Evolutionary conservation across 2,888 invertebrate genomes (phyloP), one percentile per base, ranked within the genome.

Genomic region (Cheilosia impressa): DNA sequence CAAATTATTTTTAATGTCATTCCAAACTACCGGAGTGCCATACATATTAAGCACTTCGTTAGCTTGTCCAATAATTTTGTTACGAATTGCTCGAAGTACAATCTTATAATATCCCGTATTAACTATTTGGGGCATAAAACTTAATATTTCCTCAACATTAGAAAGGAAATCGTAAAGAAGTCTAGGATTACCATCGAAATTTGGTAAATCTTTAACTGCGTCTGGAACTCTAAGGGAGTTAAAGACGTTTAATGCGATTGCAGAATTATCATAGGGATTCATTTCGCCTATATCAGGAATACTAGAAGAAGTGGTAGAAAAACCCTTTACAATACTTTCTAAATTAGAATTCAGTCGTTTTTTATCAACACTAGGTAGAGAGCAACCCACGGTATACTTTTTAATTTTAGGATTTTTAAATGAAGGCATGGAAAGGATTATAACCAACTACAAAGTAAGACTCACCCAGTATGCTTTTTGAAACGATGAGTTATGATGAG

Each of bases 141-240:
- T 69, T 50, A 87, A 53, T n/a, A 88, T 82, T 63, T 87, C 87
- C 52, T 88, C 80, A 41, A 87, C 82, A 27, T 87, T 88, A 10
- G 71, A 52, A 7, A 87, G 55, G 41, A 87, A 88, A 55, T 87
- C 80, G 22, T 80, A 69, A 38, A 84, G 45, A 34, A 72, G 58
- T 24, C 65, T 68, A 31, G 31, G 31, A 31, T 31, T 31, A 31
- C 31, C 31, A 31, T 87, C 65, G 17, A 65, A 65, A 9, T 15
- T 41, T 41, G 41, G 41, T 4, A 41, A 41, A 41, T 41, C 41
- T 1, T 41, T 41, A 1, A 41, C 41, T 41, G 41, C 41, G 41
- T 41, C 41, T 41, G 41, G 41, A 41, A 41, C 53, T 38, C 55
- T 68, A n/a, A n/a, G n/a, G n/a, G n/a, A n/a, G n/a, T n/a, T n/a